Evolutionary conservation across 23 tunicate genomes (phyloP).

Genomic region (Pegea sp.): DNA sequence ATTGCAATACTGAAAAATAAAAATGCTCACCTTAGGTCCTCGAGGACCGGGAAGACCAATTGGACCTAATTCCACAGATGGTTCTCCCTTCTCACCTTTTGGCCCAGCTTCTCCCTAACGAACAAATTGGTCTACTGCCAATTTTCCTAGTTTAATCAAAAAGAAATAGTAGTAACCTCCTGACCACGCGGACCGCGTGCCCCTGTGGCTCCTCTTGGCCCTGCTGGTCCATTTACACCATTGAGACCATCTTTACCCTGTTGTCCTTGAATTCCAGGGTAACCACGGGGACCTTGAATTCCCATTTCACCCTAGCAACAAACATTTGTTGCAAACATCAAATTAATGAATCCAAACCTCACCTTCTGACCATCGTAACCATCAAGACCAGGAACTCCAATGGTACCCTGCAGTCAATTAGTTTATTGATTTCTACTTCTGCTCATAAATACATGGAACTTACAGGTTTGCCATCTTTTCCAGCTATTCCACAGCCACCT

Average conservation of each 20-base stretch:
- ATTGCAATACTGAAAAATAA: too few relatives aligned
- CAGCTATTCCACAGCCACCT: conserved; percentile 72
- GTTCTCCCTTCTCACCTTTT: conserved; percentile 63
- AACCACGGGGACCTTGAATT: background rate
- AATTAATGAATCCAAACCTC: too few relatives aligned
- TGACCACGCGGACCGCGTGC: background rate
- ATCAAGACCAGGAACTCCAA: background rate
- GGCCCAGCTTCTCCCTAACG: conserved; percentile 38
- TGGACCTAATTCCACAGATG: conserved; percentile 48
- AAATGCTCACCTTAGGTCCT: conserved; percentile 42
- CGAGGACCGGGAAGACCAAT: too few relatives aligned
- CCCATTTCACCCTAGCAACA: background rate
- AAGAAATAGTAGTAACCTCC: too few relatives aligned
- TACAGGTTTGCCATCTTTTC: conserved; percentile 68
- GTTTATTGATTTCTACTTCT: too few relatives aligned
- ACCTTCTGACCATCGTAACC: conserved; percentile 1
- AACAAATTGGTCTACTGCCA: too few relatives aligned
- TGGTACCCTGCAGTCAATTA: background rate
- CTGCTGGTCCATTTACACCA: background rate
- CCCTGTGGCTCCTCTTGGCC: background rate
- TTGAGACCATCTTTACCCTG: background rate
- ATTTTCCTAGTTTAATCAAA: too few relatives aligned
- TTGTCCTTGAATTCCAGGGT: background rate
- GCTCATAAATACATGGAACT: conserved; percentile 1
- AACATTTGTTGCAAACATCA: too few relatives aligned